Evolutionary conservation across 2,797 vertebrate species (phyloP).

Genomic region (Enteromius viviparus): DNA sequence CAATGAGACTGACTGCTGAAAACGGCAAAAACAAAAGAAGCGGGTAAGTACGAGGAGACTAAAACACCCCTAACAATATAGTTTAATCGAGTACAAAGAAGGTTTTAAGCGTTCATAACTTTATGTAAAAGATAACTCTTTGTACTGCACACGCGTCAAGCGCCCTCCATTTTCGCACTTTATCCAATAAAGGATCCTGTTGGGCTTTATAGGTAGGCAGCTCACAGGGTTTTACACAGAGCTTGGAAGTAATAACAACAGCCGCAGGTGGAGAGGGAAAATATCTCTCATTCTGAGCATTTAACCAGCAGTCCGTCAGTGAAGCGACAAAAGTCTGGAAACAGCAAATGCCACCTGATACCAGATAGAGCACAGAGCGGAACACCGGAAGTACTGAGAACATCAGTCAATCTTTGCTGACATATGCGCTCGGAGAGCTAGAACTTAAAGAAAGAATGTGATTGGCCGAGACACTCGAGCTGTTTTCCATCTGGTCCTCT

Average conservation of each 20-base stretch:
- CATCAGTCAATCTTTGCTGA: conserved; percentile 1
- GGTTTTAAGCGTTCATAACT: background rate
- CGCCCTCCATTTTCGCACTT: no score
- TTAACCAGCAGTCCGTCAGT: conserved; percentile 13
- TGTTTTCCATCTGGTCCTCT: conserved; percentile 15
- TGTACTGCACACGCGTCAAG: background rate
- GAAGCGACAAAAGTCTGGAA: conserved; percentile 13
- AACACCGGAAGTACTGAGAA: conserved; percentile 31
- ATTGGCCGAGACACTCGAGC: background rate
- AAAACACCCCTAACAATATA: background rate
- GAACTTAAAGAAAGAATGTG: conserved; percentile 8
- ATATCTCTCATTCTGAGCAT: background rate
- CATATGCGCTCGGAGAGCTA: conserved; percentile 12
- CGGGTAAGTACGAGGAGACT: background rate
- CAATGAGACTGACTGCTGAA: background rate
- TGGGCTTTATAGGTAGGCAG: background rate
- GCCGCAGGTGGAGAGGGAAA: background rate
- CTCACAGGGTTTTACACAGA: background rate
- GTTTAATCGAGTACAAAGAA: background rate
- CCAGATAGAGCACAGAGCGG: conserved; percentile 9
- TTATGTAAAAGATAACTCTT: background rate
- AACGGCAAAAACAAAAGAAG: background rate
- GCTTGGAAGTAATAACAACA: conserved; percentile 11
- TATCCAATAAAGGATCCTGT: no score
- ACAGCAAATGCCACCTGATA: conserved; percentile 32